A percentile compares a stretch with the other conserved stretches of the same genome.
Conservation (phyloP, 2,113 vertebrate species). For the Drymodes brunneopygia region DNA sequence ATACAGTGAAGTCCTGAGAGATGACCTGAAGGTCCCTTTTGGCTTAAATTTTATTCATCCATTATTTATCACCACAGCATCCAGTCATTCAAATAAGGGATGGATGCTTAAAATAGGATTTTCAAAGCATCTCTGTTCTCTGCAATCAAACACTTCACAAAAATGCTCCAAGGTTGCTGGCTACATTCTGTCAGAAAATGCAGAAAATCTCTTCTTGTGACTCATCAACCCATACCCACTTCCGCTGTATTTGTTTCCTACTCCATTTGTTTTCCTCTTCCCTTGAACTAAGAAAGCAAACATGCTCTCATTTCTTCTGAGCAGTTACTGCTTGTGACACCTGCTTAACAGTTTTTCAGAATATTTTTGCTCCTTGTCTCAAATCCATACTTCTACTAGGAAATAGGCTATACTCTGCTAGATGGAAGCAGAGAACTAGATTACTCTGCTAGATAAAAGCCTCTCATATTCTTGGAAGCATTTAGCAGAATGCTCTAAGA, state of each 20-base stretch:
- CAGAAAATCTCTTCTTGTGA: not conserved
- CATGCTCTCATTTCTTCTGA: not conserved
- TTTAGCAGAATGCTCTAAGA: not conserved
- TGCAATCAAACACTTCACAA: not conserved
- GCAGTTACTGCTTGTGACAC: not conserved
- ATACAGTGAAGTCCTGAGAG: not conserved
- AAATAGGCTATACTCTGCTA: not conserved
- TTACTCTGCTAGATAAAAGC: not conserved
- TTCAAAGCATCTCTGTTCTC: not conserved
- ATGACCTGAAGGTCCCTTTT: not conserved
- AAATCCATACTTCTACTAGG: not conserved
- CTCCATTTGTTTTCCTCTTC: not conserved
- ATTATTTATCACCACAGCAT: slow-evolving; percentile 11
- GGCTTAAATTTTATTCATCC: not conserved
- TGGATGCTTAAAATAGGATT: not conserved
- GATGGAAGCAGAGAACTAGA: not conserved
- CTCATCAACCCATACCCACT: not conserved
- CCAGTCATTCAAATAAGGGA: not conserved
- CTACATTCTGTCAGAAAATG: not conserved
- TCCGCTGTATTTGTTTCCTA: not conserved
- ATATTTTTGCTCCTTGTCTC: not conserved
- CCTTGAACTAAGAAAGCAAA: not conserved
- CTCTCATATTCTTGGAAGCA: not conserved
- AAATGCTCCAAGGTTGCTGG: not conserved
- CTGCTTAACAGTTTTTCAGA: not conserved